Conservation (phyloP, 2,888 invertebrate genomes). For the Andrena haemorrhoa region DNA sequence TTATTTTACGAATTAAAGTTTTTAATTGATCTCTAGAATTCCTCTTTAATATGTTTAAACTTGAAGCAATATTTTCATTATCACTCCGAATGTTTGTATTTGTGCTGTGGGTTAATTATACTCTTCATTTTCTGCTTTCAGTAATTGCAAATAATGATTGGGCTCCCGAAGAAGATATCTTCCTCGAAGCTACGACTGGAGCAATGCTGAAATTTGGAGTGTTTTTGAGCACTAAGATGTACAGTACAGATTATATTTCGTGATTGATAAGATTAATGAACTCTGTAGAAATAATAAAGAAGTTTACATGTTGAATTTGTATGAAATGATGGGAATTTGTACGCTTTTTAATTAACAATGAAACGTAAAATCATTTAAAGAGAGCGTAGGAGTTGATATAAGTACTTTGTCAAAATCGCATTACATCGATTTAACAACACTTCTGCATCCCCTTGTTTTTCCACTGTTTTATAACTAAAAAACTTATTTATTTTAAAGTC, state of each 20-base stretch:
- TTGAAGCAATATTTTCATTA: slow-evolving; percentile 59
- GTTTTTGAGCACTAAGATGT: slow-evolving; percentile 87
- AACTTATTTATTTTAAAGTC: neutral
- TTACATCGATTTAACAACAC: neutral
- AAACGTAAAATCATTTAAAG: neutral
- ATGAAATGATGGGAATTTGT: neutral
- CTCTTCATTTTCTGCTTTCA: slow-evolving; percentile 42
- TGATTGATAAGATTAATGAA: slow-evolving; percentile 37
- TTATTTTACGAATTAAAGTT: neutral
- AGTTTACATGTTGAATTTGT: neutral
- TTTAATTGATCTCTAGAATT: neutral
- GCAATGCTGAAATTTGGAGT: slow-evolving; percentile 86
- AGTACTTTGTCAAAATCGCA: neutral
- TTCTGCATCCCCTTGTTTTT: neutral
- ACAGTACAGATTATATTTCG: slow-evolving; percentile 85
- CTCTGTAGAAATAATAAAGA: neutral
- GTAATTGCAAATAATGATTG: slow-evolving; percentile 84
- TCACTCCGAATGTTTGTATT: neutral
- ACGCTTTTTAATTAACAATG: neutral
- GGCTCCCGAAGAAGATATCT: slow-evolving; percentile 85
- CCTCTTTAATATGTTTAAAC: neutral
- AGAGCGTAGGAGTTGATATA: neutral
- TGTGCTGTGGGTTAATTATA: neutral
- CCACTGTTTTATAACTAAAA: neutral
- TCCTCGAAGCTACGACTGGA: slow-evolving; percentile 85